Base-by-base conservation (phyloP, 2,797 vertebrate species). In the Sarcoramphus papa region DNA sequence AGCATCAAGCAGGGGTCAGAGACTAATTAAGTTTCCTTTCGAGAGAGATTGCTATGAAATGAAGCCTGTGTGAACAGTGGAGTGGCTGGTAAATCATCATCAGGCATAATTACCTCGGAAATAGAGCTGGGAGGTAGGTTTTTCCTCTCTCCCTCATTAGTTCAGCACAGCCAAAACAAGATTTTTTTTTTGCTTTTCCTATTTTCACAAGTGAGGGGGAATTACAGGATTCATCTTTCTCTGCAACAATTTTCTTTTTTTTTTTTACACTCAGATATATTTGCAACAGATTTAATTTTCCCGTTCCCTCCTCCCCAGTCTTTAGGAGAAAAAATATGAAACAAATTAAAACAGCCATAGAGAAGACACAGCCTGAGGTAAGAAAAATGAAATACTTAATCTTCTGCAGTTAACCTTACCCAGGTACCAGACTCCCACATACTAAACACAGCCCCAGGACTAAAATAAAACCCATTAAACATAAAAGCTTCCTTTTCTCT, bases 141-240 rank as follows among this genome's bases (percentile, higher is more conserved):
- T 96, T 97, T 88, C 76, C 54, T 96, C 85, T 80, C 78, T 87
- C 56, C n/a, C 64, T 83, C 92, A 88, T 95, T 90, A 95, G 88
- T 59, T 90, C 67, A 88, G 63, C 76, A 64, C 20, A 90, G 73
- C 48, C 87, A 92, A 96, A 94, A 91, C 41, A 94, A 84, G 41
- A 10, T 2, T 5, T 5, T 3, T 64, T 83, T 92, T 88, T 48
- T 1, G 10, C 31, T 73, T 76, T 86, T 56, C 53, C 57, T 62
- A 65, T 88, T 96, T 97, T 92, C 65, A 78, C 30, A 84, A 92
- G 43, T 56, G 72, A 72, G 67, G 12, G 54, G 51, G 64, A 90
- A 74, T 79, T 50, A 87, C 28, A 79, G 79, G 45, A 69, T 48
- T 85, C 1, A 0, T 67, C 69, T 68, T 95, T 18, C 54, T 59